Base-by-base conservation (phyloP, 2,888 invertebrate species). In the Melanostoma mellinum region DNA sequence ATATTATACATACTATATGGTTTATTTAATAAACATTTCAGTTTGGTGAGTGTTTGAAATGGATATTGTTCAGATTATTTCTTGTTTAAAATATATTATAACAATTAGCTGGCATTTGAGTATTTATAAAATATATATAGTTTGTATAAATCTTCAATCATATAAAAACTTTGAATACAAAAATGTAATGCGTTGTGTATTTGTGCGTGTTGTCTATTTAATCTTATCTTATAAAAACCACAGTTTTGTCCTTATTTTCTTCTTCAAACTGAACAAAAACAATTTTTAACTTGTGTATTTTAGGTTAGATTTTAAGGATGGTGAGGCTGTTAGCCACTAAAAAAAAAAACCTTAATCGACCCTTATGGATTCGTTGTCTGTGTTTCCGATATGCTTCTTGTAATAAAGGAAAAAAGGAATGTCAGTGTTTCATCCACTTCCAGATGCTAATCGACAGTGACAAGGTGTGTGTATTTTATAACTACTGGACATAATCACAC, bases 91-190 rank as follows among this genome's bases (percentile, higher is more conserved):
- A 73, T 82, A 82, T 82, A 74, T 79, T 73, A 86, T 85, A 78
- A 85, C 68, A 85, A 86, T 86, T 86, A 86, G 85, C 86, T 78
- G 85, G 84, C 86, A 85, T 86, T 85, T 85, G 85, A 86, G 81
- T 86, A 86, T 86, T 86, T 85, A 85, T 85, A 86, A 76, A 61
- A 79, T 65, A 74, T 84, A 74, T 85, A 85, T 82, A 82, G 86
- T 86, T 86, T 86, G 86, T 86, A 86, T 75, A 77, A 82, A 85
- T 77, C 69, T 85, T 85, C 85, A 76, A 85, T 77, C 72, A 80
- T 80, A 82, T 82, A 78, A 85, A 85, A 72, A 81, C 80, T 86
- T 86, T 85, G 80, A 86, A 86, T 85, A 86, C 85, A 84, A 85
- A 80, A 63, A 63, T 50, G 80, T 63, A 79, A 52, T 52, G 58